Conservation (phyloP, 2,797 vertebrate genomes). For the Artibeus jamaicensis region DNA sequence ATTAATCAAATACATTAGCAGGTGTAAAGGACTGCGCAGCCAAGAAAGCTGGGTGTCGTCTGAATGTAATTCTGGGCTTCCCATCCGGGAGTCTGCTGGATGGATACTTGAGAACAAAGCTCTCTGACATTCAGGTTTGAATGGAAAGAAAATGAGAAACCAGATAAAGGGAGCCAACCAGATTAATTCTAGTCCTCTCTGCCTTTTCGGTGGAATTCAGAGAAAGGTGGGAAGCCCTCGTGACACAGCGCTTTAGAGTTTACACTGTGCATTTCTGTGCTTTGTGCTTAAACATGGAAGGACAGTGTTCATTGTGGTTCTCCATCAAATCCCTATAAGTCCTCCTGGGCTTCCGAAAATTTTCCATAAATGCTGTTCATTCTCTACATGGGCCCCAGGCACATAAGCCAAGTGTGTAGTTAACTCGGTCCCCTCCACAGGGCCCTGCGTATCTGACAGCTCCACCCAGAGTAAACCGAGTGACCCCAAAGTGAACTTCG, state of each 20-base stretch:
- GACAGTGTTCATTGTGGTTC: neutral
- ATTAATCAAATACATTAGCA: slow-evolving; percentile 68
- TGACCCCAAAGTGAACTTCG: neutral
- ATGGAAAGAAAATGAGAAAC: slow-evolving; percentile 72
- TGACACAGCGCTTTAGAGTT: slow-evolving; percentile 5
- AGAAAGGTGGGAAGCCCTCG: slow-evolving; percentile 61
- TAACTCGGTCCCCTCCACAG: accelerated
- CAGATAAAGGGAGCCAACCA: slow-evolving; percentile 54
- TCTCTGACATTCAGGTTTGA: slow-evolving; percentile 62
- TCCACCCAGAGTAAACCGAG: neutral
- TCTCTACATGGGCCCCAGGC: neutral
- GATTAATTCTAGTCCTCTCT: slow-evolving; percentile 50
- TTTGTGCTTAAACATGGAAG: slow-evolving; percentile 24
- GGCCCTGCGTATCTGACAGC: accelerated
- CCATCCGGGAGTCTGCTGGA: slow-evolving; percentile 48
- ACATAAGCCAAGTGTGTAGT: accelerated
- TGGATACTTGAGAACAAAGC: slow-evolving; percentile 39
- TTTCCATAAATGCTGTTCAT: neutral
- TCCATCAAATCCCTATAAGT: neutral
- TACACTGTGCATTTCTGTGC: neutral
- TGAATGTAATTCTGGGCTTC: slow-evolving; percentile 72
- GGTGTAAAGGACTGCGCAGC: slow-evolving; percentile 46
- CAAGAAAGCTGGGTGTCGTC: slow-evolving; percentile 32
- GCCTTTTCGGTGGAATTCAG: slow-evolving; percentile 32
- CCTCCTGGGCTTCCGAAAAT: slow-evolving; percentile 8